Base-by-base conservation (phyloP, 2,888 invertebrate genomes). In the Phaonia tiefii region DNA sequence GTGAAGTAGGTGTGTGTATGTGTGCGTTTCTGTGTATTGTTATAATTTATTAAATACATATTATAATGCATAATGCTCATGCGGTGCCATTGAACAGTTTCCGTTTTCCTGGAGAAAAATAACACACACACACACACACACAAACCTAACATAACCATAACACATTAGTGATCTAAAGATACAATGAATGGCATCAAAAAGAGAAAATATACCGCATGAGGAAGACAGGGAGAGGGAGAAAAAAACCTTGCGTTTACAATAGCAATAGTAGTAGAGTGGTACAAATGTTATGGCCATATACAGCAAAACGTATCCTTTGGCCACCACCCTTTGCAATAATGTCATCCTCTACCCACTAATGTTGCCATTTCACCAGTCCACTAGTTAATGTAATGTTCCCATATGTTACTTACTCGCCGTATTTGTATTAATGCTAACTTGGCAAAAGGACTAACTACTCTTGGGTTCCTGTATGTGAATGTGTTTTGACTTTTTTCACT, bases 41-140 rank as follows among this genome's bases (percentile, higher is more conserved):
- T 63, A 63, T 63, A 63, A 63, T 63, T 63, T 63, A 63, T 63
- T 63, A 63, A 63, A 63, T 63, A 63, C 42, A 31, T 31, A 31
- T 31, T 31, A 31, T 31, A 31, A 31, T 8, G 8, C 22, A 63
- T 63, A 63, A 63, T 63, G 63, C 42, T 63, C 42, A 42, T 37
- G 42, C 17, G 63, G 37, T 63, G 63, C 63, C 63, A 42, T 63
- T 63, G 63, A 63, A 42, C 63, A 63, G 63, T 63, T 39, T 63
- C 63, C 63, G 39, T 17, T 63, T 63, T 63, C 63, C 63, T 63
- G 42, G 20, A 17, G 22, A 63, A 60, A 63, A 58, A 22, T 22
- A 31, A 31, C 3, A 31, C 3, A 31, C 31, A n/a, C 31, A 31
- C 3, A 31, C 31, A 31, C 3, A 8, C 3, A 31, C 4, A 31